phyloP scores from a whole-genome alignment of 2,797 vertebrate species.

The Pipistrellus pipistrellus region DNA sequence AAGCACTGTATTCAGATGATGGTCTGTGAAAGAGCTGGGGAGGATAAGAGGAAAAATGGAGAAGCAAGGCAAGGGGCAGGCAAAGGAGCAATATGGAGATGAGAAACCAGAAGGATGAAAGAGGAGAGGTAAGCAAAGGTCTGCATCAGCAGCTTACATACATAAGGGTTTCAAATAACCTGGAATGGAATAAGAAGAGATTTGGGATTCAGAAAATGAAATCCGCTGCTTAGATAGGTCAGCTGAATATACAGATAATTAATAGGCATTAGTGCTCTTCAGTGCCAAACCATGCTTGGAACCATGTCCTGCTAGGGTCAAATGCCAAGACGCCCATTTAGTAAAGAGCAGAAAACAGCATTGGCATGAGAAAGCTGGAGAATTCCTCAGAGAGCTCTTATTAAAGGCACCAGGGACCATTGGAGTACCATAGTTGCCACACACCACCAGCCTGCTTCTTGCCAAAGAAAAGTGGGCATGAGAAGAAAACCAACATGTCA shows the following conservation, averaged over 20 bases:
- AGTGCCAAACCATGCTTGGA: slow-evolving; percentile 40
- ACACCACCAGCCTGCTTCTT: background rate
- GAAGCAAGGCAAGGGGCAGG: background rate
- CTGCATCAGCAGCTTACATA: background rate
- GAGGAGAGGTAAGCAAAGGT: background rate
- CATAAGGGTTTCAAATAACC: background rate
- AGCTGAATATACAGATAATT: slow-evolving; percentile 59
- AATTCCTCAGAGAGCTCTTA: slow-evolving; percentile 49
- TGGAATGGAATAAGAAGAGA: slow-evolving; percentile 24
- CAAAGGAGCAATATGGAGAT: background rate
- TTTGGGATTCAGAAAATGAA: slow-evolving; percentile 51
- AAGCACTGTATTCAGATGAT: background rate
- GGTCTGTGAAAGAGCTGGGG: background rate
- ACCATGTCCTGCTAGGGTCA: slow-evolving; percentile 42
- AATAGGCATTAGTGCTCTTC: slow-evolving; percentile 53
- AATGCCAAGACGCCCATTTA: slow-evolving; percentile 30
- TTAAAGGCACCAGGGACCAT: background rate
- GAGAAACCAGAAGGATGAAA: background rate
- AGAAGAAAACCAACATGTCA: background rate
- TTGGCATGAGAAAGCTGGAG: background rate
- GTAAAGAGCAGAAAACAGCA: slow-evolving; percentile 43
- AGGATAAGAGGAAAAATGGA: slow-evolving; percentile 1
- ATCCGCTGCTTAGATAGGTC: slow-evolving; percentile 26
- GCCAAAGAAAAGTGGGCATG: slow-evolving; percentile 24
- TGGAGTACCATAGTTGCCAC: background rate